Evolutionary conservation across 1,140 invertebrate species (phyloP), one percentile per base, ranked within the genome.

Genomic region (Liolophura sinensis): DNA sequence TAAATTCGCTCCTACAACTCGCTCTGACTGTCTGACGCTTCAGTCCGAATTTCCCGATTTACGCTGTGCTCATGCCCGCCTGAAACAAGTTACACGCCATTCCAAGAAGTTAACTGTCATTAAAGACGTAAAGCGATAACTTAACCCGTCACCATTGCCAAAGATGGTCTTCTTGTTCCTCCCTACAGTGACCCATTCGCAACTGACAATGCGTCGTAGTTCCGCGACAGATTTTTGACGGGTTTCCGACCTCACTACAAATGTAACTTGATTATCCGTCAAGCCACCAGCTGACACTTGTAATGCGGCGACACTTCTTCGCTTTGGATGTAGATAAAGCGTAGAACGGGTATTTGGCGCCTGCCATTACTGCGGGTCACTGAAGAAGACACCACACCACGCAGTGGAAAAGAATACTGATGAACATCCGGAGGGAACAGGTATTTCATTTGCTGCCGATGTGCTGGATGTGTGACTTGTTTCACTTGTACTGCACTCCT

Each of bases 161-260:
- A 68, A 56, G 73, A 73, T 64, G 66, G 66, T 58, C 20, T 75
- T 6, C 48, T 75, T 16, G 65, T 72, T 20, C 67, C 67, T 47
- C 24, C n/a, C 6, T 20, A 46, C 22, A 31, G 24, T 16, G 51
- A 62, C 4, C 68, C 64, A 27, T 27, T 68, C 25, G 48, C 0
- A 9, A 24, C 1, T n/a, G 25, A 5, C 67, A 70, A 55, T n/a
- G 24, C 0, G 73, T 71, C 46, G 52, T 68, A n/a, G 67, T 74
- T 7, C 66, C 70, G 7, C 48, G 66, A 16, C 50, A n/a, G 5
- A 67, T 74, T 15, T 56, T 74, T 15, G 61, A 69, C 55, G 72
- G 67, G 11, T 46, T 74, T 12, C 20, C 70, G 6, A 70, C 60
- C 15, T 66, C 67, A 9, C 51, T 73, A 27, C 69, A 71, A 58